phyloP scores from a whole-genome alignment of 1,140 invertebrate genomes.

The Papilio polyxenes region DNA sequence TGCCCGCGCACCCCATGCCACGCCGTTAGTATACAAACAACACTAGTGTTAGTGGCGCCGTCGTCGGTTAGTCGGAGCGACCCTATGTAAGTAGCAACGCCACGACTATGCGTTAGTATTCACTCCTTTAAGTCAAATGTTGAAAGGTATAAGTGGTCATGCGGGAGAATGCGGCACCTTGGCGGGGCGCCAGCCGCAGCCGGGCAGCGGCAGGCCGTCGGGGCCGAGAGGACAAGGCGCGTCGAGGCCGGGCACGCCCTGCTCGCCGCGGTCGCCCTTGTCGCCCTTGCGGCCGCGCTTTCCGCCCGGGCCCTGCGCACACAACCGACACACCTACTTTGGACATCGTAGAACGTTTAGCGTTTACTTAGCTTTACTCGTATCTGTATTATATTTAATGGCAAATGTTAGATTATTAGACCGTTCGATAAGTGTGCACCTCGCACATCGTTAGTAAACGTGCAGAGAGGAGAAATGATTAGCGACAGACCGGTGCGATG shows the following conservation, averaged over 20 bases:
- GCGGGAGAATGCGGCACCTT: conserved; percentile 81
- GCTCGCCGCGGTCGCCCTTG: conserved; percentile 95
- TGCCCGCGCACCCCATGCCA: conserved; percentile 9
- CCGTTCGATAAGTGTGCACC: background rate
- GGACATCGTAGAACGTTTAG: no score
- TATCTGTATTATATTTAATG: no score
- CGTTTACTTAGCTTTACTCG: no score
- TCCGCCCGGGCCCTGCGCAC: conserved; percentile 88
- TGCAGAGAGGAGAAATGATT: conserved; percentile 36
- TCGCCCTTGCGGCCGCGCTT: conserved; percentile 95
- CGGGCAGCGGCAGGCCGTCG: conserved; percentile 95
- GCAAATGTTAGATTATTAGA: background rate
- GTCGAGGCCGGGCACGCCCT: conserved; percentile 97
- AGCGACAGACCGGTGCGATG: conserved; percentile 40
- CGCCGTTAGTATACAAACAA: background rate
- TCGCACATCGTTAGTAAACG: conserved; percentile 26
- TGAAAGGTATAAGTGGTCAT: no score
- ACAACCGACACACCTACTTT: background rate
- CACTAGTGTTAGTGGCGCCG: background rate
- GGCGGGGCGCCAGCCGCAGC: conserved; percentile 95
- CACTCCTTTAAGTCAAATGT: no score
- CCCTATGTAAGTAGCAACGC: no score
- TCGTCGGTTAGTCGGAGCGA: conserved; percentile 43
- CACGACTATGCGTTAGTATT: no score
- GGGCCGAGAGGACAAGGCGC: conserved; percentile 97